These are phyloP conservation scores for Papilio elwesi DNA, from an alignment of 2,888 invertebrate species.

Conservation along the genomic window DNA sequence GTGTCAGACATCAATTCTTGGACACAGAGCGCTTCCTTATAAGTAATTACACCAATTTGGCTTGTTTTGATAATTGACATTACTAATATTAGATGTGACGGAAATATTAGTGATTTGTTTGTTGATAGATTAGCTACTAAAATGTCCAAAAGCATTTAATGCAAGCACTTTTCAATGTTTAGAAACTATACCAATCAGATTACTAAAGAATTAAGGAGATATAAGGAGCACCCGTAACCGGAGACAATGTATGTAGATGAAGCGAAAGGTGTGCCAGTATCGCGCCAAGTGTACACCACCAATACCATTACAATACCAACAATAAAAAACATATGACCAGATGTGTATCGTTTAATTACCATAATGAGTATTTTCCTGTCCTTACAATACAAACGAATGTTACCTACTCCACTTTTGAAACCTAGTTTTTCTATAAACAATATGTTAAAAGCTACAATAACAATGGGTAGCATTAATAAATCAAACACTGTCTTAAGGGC, in stretches of 20 bases:
- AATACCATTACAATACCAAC: too few relatives aligned
- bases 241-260: too few relatives aligned
- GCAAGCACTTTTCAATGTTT: too few relatives aligned
- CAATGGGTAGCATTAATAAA: constrained; percentile 11
- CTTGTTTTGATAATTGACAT: constrained; percentile 2
- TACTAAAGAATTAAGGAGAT: too few relatives aligned
- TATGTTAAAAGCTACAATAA: constrained; percentile 5
- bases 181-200: too few relatives aligned
- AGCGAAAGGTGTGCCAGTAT: too few relatives aligned
- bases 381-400: neutral
- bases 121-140: neutral
- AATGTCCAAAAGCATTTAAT: neutral
- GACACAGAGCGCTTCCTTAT: constrained; percentile 18
- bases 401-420: neutral
- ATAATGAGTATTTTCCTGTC: neutral
- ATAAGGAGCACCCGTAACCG: too few relatives aligned
- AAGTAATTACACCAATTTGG: constrained; percentile 14
- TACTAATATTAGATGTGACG: neutral
- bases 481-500: constrained; percentile 16
- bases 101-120: too few relatives aligned
- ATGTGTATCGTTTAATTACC: neutral
- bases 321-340: too few relatives aligned
- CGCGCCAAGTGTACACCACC: too few relatives aligned
- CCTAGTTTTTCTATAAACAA: constrained; percentile 5
- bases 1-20: constrained; percentile 20